Evolutionary conservation across 2,113 vertebrate species (phyloP).

Genomic region (Balaenoptera acutorostrata): DNA sequence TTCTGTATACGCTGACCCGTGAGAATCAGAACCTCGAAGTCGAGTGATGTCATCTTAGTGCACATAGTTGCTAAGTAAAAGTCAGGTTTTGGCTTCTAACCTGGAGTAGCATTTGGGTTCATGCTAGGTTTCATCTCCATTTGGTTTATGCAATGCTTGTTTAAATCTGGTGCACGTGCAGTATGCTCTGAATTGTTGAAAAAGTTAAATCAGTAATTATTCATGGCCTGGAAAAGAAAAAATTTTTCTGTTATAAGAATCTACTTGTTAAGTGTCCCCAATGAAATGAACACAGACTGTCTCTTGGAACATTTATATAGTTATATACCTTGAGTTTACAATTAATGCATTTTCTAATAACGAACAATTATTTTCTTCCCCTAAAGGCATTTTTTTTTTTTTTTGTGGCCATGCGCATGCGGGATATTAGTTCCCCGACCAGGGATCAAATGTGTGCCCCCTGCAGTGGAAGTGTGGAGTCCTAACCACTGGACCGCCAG

Average conservation of each 20-base stretch:
- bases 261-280: background rate
- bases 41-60: background rate
- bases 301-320: background rate
- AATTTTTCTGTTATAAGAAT: background rate
- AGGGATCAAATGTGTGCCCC: too few species aligned
- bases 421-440: too few species aligned
- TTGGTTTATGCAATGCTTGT: background rate
- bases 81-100: background rate
- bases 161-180: background rate
- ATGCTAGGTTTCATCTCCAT: background rate
- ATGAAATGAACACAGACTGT: background rate
- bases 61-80: background rate
- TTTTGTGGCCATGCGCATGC: too few species aligned
- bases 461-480: too few species aligned
- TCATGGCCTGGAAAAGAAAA: background rate
- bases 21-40: background rate
- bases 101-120: background rate
- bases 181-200: background rate
- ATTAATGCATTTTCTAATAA: background rate
- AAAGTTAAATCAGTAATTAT: background rate
- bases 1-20: background rate
- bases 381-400: background rate
- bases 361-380: background rate
- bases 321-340: background rate
- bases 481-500: too few species aligned